Evolutionary conservation across 2,888 invertebrate species (phyloP), one percentile per base, ranked within the genome.

Genomic region (Stenodema calcarata): DNA sequence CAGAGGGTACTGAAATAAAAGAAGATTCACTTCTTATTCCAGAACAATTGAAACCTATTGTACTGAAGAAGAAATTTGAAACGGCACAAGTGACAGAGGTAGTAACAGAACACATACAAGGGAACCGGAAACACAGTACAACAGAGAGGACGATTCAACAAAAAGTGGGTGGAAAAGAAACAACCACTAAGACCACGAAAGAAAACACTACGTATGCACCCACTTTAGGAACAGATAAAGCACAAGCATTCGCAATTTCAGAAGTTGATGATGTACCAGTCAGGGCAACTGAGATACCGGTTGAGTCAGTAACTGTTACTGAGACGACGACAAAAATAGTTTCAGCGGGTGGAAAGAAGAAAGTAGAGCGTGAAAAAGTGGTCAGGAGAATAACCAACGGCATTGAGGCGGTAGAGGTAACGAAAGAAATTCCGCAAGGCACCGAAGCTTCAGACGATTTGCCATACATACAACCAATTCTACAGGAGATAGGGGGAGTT

Each of bases 221-320:
- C 7, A 62, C 62, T 62, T 4, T 23, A 35, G 35, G 7, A 23
- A 50, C n/a, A 50, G 50, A 50, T n/a, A 0, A n/a, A 16, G 6
- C 50, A 6, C n/a, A 1, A 50, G n/a, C 50, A 16, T 50, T 16
- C 0, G 14, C n/a, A 16, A 62, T 62, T 62, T 12, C 62, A 2
- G 12, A 23, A 23, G 3, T 92, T 35, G 91, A 92, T 89, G 90
- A 91, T 88, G 91, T 92, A 9, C 73, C 30, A 35, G 16, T 0
- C n/a, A 69, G 1, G 18, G 73, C 35, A 28, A 30, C 30, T 35
- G 73, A 30, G 28, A 9, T 7, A 78, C 41, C 78, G 18, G 23
- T 27, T 2, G 14, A 78, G 3, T 44, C 14, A 14, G 18, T 27
- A 0, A 91, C 91, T 88, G 90, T 91, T 3, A 90, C 89, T 7